Evolutionary conservation across 2,797 vertebrate species (phyloP).

Genomic region (Acipenser transmontanus): DNA sequence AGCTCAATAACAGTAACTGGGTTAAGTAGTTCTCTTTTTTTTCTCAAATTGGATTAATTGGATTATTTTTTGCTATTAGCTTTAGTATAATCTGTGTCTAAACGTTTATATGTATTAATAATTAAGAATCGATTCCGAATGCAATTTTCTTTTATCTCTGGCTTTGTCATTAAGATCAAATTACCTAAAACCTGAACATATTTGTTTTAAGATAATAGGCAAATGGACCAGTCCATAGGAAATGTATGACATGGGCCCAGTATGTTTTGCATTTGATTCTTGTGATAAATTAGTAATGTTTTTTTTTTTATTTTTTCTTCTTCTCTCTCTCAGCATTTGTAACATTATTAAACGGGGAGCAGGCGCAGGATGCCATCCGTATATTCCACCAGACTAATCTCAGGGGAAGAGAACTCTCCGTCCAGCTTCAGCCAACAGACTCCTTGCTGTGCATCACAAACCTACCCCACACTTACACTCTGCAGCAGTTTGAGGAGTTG

Average conservation of each 20-base stretch:
- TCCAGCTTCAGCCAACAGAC: conserved; percentile 92
- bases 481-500: conserved; percentile 85
- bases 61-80: no score
- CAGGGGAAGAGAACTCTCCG: conserved; percentile 79
- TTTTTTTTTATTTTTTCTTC: conserved; percentile 39
- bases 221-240: not conserved
- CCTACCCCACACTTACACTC: conserved; percentile 72
- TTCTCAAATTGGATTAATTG: no score
- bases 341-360: conserved; percentile 89
- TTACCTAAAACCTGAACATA: no score
- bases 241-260: not conserved
- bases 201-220: no score
- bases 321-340: conserved; percentile 81
- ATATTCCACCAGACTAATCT: conserved; percentile 81
- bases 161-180: no score
- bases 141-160: no score
- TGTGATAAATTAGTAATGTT: not conserved
- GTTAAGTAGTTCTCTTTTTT: no score
- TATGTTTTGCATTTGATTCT: not conserved
- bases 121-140: no score
- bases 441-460: conserved; percentile 91
- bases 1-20: no score
- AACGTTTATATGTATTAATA: no score
- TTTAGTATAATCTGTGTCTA: no score
- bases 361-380: conserved; percentile 87